phyloP scores from a whole-genome alignment of 2,888 invertebrate species.

The Nezara viridula region DNA sequence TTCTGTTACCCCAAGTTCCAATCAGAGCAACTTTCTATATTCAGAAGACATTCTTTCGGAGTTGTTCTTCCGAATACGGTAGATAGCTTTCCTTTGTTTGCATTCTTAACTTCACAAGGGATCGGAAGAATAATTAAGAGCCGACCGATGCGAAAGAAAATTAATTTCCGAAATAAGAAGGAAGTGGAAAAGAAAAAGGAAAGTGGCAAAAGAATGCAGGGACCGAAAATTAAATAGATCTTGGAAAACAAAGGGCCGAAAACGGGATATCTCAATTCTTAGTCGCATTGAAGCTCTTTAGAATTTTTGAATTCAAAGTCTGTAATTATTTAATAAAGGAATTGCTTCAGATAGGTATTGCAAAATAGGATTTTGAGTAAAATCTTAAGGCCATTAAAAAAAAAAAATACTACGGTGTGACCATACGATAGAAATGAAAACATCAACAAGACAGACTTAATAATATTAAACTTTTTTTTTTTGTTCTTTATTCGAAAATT shows the following conservation, averaged over 20 bases:
- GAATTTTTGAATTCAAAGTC: not conserved
- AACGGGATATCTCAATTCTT: not conserved
- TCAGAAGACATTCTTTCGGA: not conserved
- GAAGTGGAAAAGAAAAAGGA: not conserved
- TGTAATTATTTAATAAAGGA: not conserved
- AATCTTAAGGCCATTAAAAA: no score
- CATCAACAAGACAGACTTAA: no score
- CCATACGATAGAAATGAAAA: no score
- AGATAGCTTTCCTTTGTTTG: not conserved
- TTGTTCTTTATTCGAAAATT: no score
- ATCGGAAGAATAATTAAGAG: not conserved
- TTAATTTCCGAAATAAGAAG: not conserved
- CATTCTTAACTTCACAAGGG: not conserved
- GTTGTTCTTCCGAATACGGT: not conserved
- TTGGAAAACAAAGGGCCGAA: not conserved
- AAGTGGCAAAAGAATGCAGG: not conserved
- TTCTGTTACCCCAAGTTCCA: not conserved
- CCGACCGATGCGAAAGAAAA: not conserved
- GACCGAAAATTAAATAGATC: not conserved
- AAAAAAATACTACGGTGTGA: no score
- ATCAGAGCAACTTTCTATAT: not conserved
- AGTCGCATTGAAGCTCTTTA: not conserved
- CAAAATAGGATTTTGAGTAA: no score
- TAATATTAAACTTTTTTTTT: no score
- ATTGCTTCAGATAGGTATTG: not conserved